phyloP scores from a whole-genome alignment of 2,888 invertebrate genomes.

The Meandrusa payeni region DNA sequence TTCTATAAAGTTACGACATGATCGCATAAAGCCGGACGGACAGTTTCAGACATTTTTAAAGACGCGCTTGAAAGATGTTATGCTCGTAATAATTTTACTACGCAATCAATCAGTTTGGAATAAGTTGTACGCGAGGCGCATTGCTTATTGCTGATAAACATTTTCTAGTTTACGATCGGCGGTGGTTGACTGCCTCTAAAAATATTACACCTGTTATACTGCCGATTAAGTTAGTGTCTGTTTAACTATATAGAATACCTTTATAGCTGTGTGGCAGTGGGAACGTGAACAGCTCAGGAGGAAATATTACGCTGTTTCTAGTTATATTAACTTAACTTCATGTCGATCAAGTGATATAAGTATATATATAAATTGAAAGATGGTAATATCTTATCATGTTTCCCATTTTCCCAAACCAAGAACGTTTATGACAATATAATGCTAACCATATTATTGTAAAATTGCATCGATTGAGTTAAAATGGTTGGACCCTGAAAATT shows the following conservation, averaged over 20 bases:
- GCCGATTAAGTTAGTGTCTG: slow-evolving; percentile 6
- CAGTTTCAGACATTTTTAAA: slow-evolving; percentile 20
- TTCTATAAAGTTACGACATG: slow-evolving; percentile 9
- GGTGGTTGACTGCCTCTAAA: slow-evolving; percentile 15
- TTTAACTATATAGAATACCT: neutral
- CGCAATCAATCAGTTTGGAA: slow-evolving; percentile 29
- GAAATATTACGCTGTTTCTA: no score
- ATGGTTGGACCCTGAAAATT: no score
- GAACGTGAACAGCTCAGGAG: no score
- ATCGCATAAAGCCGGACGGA: slow-evolving; percentile 1
- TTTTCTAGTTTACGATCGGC: slow-evolving; percentile 19
- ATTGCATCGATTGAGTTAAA: no score
- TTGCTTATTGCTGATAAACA: slow-evolving; percentile 21
- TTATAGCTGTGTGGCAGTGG: no score
- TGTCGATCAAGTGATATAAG: no score
- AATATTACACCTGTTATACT: slow-evolving; percentile 16
- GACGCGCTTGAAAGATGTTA: slow-evolving; percentile 16
- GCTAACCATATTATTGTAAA: no score
- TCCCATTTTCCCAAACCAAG: no score
- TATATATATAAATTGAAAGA: no score
- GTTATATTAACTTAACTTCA: no score
- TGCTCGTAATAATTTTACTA: slow-evolving; percentile 29
- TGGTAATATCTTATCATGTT: no score
- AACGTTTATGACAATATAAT: no score
- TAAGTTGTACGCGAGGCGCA: slow-evolving; percentile 24